These are phyloP conservation scores for Trichacis sp. DNA, from an alignment of 2,888 invertebrate genomes.

Conservation along the genomic window DNA sequence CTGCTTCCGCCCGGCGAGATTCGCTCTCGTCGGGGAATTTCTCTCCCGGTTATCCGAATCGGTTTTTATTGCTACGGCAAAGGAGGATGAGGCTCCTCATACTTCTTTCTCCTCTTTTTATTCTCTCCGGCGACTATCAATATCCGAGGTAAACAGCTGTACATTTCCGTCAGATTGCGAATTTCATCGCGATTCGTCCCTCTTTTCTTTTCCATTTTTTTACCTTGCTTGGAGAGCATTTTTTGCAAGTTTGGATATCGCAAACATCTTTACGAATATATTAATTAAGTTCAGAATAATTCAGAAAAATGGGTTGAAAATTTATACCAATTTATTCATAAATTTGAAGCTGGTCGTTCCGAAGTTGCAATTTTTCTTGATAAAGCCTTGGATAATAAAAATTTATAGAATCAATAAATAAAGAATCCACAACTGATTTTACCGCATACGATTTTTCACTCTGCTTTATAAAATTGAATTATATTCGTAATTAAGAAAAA, in stretches of 20 bases:
- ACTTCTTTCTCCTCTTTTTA: neutral
- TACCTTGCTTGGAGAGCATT: neutral
- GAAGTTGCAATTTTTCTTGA: too few relatives aligned
- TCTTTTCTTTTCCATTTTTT: neutral
- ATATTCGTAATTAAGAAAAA: too few relatives aligned
- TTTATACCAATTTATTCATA: too few relatives aligned
- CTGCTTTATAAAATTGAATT: too few relatives aligned
- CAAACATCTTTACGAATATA: neutral
- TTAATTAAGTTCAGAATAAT: too few relatives aligned
- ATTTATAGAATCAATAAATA: too few relatives aligned
- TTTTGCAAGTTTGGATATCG: neutral
- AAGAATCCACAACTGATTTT: too few relatives aligned
- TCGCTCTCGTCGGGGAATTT: constrained; percentile 23
- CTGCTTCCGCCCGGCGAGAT: constrained; percentile 20
- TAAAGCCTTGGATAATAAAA: too few relatives aligned
- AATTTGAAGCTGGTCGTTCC: too few relatives aligned
- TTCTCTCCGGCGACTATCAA: constrained; percentile 50
- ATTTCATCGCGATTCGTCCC: neutral
- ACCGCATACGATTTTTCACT: too few relatives aligned
- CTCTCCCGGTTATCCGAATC: constrained; percentile 9
- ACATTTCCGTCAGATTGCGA: constrained; percentile 48
- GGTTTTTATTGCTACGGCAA: constrained; percentile 17
- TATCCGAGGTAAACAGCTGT: constrained; percentile 58
- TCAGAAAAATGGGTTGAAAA: too few relatives aligned
- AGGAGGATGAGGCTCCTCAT: neutral